Evolutionary conservation across 2,888 invertebrate genomes (phyloP).

Genomic region (Odontocerum albicorne): DNA sequence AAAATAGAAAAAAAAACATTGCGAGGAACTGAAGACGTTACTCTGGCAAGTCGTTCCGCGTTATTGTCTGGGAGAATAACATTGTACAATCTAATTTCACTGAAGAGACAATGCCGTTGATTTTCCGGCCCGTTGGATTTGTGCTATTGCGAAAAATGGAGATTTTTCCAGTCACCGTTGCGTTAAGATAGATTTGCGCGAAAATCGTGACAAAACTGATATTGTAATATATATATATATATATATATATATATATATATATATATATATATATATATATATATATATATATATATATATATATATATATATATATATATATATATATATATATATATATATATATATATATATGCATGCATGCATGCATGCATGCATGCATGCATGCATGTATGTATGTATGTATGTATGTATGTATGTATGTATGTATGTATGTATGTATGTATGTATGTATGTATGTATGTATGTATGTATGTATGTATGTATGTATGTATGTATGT

Average conservation of each 20-base stretch:
- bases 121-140: constrained; percentile 10
- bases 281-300: neutral
- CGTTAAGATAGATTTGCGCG: constrained; percentile 4
- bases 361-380: neutral
- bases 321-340: neutral
- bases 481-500: neutral
- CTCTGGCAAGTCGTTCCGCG: constrained; percentile 15
- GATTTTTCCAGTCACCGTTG: constrained; percentile 12
- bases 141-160: constrained; percentile 20
- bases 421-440: neutral
- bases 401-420: neutral
- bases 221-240: neutral
- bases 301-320: neutral
- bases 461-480: neutral
- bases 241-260: neutral
- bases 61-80: constrained; percentile 11
- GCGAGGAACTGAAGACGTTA: no score
- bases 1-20: no score
- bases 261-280: neutral
- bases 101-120: constrained; percentile 22
- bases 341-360: neutral
- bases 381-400: neutral
- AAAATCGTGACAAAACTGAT: neutral
- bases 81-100: constrained; percentile 15
- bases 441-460: neutral